These are phyloP conservation scores for Oscheius onirici DNA, from an alignment of 2,888 invertebrate species.

Conservation along the genomic window DNA sequence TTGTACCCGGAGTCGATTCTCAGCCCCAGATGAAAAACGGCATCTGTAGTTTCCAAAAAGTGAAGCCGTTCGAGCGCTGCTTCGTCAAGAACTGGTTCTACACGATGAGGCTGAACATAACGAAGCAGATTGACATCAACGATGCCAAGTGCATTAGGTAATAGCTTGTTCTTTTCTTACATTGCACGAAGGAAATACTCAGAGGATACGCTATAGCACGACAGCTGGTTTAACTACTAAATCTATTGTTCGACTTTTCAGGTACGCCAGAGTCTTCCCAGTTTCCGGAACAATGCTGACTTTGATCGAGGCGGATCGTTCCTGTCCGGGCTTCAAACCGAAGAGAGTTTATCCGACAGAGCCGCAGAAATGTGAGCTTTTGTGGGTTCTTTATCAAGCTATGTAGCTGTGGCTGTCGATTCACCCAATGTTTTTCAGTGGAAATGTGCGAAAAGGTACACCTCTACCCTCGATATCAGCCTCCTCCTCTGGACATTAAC, in stretches of 20 bases:
- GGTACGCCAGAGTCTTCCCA: constrained; percentile 50
- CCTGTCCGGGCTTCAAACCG: constrained; percentile 42
- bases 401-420: not conserved
- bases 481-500: constrained; percentile 2
- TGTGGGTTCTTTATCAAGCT: not conserved
- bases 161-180: not conserved
- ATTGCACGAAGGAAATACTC: no score
- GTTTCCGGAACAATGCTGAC: constrained; percentile 49
- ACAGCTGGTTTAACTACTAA: no score
- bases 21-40: constrained; percentile 53
- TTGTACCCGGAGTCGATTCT: constrained; percentile 30
- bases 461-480: constrained; percentile 20
- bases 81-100: constrained; percentile 42
- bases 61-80: constrained; percentile 55
- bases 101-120: constrained; percentile 43
- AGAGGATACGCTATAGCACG: no score
- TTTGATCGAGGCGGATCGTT: constrained; percentile 45
- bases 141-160: constrained; percentile 48
- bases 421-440: constrained; percentile 33
- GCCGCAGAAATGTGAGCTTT: constrained; percentile 43
- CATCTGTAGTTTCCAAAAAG: constrained; percentile 54
- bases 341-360: constrained; percentile 37
- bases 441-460: constrained; percentile 39
- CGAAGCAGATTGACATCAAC: constrained; percentile 47
- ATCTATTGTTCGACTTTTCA: constrained; percentile 19